Evolutionary conservation across 2,797 vertebrate genomes (phyloP).

Genomic region (Paguma larvata): DNA sequence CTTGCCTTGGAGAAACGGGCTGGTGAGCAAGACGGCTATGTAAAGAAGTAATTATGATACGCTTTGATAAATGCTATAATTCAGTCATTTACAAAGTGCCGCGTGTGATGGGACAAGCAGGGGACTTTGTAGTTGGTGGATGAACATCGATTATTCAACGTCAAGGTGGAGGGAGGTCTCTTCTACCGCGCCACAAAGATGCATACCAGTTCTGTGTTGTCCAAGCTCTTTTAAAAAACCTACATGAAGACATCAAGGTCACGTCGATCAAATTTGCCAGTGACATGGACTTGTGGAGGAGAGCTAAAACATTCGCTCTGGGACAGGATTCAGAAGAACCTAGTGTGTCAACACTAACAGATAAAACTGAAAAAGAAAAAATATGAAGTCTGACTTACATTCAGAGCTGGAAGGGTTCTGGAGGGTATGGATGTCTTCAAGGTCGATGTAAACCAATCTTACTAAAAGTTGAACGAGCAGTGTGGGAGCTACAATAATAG

Average conservation of each 20-base stretch:
- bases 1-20: neutral
- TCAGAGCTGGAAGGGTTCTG: neutral
- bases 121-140: neutral
- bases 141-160: neutral
- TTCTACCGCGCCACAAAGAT: neutral
- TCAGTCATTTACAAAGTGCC: constrained; percentile 1
- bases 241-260: neutral
- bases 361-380: neutral
- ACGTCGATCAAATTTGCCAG: neutral
- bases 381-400: neutral
- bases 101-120: neutral
- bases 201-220: neutral
- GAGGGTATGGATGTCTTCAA: neutral
- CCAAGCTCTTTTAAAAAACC: neutral
- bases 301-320: neutral
- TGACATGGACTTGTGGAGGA: neutral
- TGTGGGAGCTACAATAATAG: neutral
- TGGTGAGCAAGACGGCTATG: neutral
- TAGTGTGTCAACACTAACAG: neutral
- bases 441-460: neutral
- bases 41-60: neutral
- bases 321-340: neutral
- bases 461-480: neutral
- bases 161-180: neutral
- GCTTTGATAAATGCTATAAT: neutral